These are phyloP conservation scores for Petrolisthes cinctipes DNA, from an alignment of 2,888 invertebrate species.

Conservation along the genomic window DNA sequence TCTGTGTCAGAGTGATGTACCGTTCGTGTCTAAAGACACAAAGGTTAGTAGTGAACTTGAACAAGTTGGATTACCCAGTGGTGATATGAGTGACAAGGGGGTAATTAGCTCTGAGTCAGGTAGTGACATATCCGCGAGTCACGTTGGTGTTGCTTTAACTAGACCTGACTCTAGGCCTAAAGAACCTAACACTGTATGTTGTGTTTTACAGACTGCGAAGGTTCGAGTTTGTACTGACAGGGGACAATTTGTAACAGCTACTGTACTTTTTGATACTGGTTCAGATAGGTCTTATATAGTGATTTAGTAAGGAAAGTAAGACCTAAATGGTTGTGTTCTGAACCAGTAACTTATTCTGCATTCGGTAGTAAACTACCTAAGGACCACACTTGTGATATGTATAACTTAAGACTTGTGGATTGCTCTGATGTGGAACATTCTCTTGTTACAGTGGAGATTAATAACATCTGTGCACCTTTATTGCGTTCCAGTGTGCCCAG, in stretches of 20 bases:
- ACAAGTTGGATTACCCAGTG: not conserved
- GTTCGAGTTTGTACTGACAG: not conserved
- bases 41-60: not conserved
- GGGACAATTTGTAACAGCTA: slow-evolving; percentile 23
- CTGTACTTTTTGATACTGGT: slow-evolving; percentile 32
- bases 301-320: slow-evolving; percentile 25
- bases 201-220: slow-evolving; percentile 25
- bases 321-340: slow-evolving; percentile 30
- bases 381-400: not conserved
- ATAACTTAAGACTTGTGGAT: slow-evolving; percentile 1
- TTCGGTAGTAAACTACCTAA: not conserved
- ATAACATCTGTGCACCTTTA: slow-evolving; percentile 6
- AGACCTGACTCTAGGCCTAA: not conserved
- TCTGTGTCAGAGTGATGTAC: not conserved
- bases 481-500: not conserved
- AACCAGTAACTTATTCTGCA: not conserved
- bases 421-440: slow-evolving; percentile 2
- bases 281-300: slow-evolving; percentile 32
- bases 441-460: slow-evolving; percentile 22
- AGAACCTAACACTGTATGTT: not conserved
- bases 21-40: not conserved
- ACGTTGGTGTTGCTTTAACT: slow-evolving; percentile 16
- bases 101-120: not conserved
- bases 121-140: not conserved
- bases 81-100: not conserved